A percentile compares a stretch with the other conserved stretches of the same genome.
Evolutionary conservation across 30 jellyfish, hydroid and myxozoan species (phyloP).

Genomic region (Aurelia aurita): DNA sequence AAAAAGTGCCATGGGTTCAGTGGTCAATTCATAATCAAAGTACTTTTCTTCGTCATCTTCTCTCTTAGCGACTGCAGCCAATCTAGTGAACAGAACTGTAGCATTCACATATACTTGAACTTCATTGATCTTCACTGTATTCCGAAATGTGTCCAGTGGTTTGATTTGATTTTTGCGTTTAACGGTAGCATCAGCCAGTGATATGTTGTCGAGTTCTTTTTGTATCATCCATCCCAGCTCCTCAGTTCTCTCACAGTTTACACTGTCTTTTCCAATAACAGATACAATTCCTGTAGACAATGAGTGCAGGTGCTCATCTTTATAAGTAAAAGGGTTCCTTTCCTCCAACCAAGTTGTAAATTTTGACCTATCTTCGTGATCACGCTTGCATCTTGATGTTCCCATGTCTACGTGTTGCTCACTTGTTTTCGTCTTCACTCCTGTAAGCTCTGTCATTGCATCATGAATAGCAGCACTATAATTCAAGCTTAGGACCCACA

Average conservation of each 20-base stretch:
- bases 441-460: conserved; percentile 60
- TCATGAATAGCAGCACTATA: conserved; percentile 57
- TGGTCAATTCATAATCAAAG: conserved; percentile 64
- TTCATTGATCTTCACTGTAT: conserved; percentile 42
- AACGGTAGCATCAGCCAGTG: conserved; percentile 46
- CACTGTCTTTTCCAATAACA: conserved; percentile 44
- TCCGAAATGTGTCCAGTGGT: conserved; percentile 14
- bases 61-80: conserved; percentile 53
- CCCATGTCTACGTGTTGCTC: conserved; percentile 73
- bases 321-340: conserved; percentile 32
- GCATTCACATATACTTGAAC: conserved; percentile 56
- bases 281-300: conserved; percentile 47
- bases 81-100: conserved; percentile 64
- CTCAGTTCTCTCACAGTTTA: conserved; percentile 70
- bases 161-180: conserved; percentile 29
- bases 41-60: conserved; percentile 43
- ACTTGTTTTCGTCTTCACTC: conserved; percentile 27
- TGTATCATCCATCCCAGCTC: conserved; percentile 46
- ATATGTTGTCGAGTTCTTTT: conserved; percentile 32
- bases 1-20: conserved; percentile 24
- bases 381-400: conserved; percentile 43
- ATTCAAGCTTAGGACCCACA: conserved; percentile 46
- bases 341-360: conserved; percentile 34
- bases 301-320: conserved; percentile 37
- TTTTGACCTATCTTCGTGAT: conserved; percentile 44